phyloP scores from a whole-genome alignment of 2,797 vertebrate species.

The Astyanax mexicanus region DNA sequence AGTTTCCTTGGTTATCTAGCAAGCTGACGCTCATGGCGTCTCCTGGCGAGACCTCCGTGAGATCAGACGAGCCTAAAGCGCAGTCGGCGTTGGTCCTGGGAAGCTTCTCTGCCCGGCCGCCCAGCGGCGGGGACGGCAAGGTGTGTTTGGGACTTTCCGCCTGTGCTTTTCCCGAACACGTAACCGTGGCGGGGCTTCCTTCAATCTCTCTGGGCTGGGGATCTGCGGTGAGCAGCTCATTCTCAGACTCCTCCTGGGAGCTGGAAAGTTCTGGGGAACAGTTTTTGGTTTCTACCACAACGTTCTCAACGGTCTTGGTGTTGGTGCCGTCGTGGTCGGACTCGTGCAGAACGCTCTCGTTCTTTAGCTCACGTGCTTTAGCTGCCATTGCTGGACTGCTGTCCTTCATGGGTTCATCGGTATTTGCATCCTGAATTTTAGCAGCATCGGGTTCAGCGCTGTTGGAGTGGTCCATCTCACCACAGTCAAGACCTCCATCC shows the following conservation, averaged over 20 bases:
- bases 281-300: constrained; percentile 45
- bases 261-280: constrained; percentile 48
- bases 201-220: constrained; percentile 31
- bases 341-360: constrained; percentile 52
- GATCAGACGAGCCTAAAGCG: constrained; percentile 51
- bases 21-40: constrained; percentile 5
- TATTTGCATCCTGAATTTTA: constrained; percentile 51
- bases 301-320: constrained; percentile 68
- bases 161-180: constrained; percentile 62
- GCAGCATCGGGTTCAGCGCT: constrained; percentile 45
- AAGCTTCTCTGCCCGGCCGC: constrained; percentile 73
- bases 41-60: constrained; percentile 50
- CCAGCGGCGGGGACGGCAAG: constrained; percentile 61
- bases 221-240: background rate
- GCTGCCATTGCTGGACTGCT: constrained; percentile 28
- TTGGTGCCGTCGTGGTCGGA: constrained; percentile 68
- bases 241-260: constrained; percentile 56
- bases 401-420: constrained; percentile 49
- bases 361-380: too few relatives aligned
- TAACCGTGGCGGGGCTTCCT: constrained; percentile 56
- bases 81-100: constrained; percentile 73
- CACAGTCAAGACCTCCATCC: constrained; percentile 55
- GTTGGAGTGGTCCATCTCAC: constrained; percentile 70
- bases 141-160: constrained; percentile 61
- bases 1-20: constrained; percentile 50